Conservation (phyloP, 92 coral and sea anemone genomes). For the Phenganax subtilis region DNA sequence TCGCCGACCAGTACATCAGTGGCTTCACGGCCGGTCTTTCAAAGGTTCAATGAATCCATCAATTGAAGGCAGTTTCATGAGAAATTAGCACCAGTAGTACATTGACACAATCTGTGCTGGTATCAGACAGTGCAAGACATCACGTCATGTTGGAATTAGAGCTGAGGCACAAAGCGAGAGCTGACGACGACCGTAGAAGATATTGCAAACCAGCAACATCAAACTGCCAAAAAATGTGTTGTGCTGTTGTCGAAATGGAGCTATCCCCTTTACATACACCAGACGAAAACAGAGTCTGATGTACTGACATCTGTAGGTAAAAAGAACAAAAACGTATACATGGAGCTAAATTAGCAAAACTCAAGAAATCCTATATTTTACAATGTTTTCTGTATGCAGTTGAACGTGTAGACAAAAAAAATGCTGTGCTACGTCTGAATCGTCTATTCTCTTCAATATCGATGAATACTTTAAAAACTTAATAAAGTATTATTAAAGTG, state of each 20-base stretch:
- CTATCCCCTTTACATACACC: slow-evolving; percentile 13
- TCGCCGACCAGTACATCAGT: no score
- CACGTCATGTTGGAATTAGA: neutral
- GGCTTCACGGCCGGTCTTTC: no score
- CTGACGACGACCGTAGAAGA: neutral
- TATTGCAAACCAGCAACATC: neutral
- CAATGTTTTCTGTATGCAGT: no score
- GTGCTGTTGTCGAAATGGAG: neutral
- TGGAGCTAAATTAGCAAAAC: neutral
- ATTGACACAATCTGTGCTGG: no score
- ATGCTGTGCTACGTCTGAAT: no score
- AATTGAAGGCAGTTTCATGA: no score
- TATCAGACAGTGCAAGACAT: neutral
- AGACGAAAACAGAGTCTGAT: neutral
- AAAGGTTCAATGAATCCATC: no score
- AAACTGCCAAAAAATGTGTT: slow-evolving; percentile 35
- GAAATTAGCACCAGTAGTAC: no score
- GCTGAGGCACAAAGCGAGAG: neutral
- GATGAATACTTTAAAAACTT: neutral
- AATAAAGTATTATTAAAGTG: neutral
- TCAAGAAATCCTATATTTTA: no score
- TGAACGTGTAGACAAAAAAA: no score
- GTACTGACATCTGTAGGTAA: neutral
- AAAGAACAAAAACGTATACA: neutral
- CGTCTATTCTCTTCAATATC: neutral